Evolutionary conservation across 2,113 vertebrate species (phyloP).

Genomic region (Crotalus horridus): DNA sequence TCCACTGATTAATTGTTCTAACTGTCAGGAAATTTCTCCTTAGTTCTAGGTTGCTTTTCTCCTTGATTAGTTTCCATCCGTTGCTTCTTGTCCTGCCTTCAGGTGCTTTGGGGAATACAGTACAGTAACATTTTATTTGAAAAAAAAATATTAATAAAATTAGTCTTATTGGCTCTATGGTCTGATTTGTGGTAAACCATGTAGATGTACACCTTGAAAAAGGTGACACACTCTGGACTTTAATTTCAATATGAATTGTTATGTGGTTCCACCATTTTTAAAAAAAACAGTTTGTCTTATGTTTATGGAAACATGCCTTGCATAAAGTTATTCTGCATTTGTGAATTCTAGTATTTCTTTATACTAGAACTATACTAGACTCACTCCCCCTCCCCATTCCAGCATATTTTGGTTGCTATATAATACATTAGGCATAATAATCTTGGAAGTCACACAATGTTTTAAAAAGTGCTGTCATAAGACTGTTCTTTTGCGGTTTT

Average conservation of each 20-base stretch:
- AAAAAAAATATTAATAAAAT: not conserved
- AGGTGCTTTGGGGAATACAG: too few relatives aligned
- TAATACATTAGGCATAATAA: conserved; percentile 38
- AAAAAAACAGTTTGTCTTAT: not conserved
- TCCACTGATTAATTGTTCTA: too few relatives aligned
- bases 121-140: not conserved
- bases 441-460: conserved; percentile 43
- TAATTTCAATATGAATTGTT: not conserved
- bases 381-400: conserved; percentile 13
- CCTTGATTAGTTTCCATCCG: too few relatives aligned
- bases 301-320: not conserved
- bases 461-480: conserved; percentile 32
- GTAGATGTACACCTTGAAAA: not conserved
- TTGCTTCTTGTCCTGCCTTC: too few relatives aligned
- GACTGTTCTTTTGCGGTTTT: conserved; percentile 42
- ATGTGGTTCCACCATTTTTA: not conserved
- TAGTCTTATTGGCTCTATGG: not conserved
- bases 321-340: conserved; percentile 3
- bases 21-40: too few relatives aligned
- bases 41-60: too few relatives aligned
- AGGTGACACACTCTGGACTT: not conserved
- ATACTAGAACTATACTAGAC: not conserved
- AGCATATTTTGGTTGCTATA: conserved; percentile 19
- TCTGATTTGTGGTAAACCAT: not conserved
- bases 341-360: conserved; percentile 19